Evolutionary conservation across 2,888 invertebrate species (phyloP).

Genomic region (Agrypnus murinus): DNA sequence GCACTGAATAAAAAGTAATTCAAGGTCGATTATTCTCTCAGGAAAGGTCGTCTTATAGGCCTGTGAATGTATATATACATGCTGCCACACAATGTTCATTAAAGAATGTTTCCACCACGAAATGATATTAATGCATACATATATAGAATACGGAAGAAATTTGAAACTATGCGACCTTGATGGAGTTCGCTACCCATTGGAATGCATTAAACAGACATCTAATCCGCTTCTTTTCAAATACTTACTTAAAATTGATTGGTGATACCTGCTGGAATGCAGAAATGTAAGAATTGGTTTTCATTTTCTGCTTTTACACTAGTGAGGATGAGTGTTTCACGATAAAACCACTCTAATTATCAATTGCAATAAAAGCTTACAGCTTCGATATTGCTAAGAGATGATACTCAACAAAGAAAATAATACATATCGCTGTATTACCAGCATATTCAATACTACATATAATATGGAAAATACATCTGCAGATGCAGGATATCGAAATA

Average conservation of each 20-base stretch:
- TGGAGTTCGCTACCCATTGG: slow-evolving; percentile 11
- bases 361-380: neutral
- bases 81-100: neutral
- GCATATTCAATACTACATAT: no score
- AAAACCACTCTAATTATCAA: neutral
- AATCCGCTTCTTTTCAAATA: slow-evolving; percentile 18
- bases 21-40: slow-evolving; percentile 49
- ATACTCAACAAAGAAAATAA: neutral
- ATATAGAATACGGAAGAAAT: slow-evolving; percentile 32
- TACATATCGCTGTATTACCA: no score
- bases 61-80: slow-evolving; percentile 1
- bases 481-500: neutral
- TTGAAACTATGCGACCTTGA: slow-evolving; percentile 26
- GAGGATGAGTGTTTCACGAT: no score
- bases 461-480: neutral
- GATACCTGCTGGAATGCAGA: slow-evolving; percentile 23
- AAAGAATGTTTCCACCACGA: slow-evolving; percentile 23
- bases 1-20: slow-evolving; percentile 52
- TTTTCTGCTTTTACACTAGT: neutral
- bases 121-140: slow-evolving; percentile 16
- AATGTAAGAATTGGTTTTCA: slow-evolving; percentile 3
- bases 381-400: neutral
- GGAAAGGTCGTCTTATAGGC: slow-evolving; percentile 36
- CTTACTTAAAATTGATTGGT: slow-evolving; percentile 19
- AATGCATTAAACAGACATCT: slow-evolving; percentile 27